Conservation (phyloP, 2,888 invertebrate species). For the Drosophila ochracea region DNA sequence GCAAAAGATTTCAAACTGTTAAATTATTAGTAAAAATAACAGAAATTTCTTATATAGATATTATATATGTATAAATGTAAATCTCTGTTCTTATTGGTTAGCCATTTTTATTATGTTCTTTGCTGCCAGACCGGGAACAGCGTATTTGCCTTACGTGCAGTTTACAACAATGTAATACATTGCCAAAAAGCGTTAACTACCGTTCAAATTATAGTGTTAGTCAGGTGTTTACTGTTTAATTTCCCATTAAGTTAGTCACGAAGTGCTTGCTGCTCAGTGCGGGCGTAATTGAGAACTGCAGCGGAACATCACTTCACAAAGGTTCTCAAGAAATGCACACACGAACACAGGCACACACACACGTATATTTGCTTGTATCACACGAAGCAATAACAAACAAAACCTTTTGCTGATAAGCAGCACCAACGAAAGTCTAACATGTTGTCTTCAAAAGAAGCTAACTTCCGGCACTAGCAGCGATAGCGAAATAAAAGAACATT, state of each 20-base stretch:
- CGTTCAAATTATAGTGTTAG: not conserved
- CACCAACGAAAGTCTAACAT: conserved; percentile 8
- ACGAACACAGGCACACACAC: not conserved
- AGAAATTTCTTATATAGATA: not conserved
- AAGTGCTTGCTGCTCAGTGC: not conserved
- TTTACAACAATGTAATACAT: not conserved
- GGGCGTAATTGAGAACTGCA: conserved; percentile 18
- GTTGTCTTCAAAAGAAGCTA: not conserved
- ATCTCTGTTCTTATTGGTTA: not conserved
- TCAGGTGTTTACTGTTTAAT: not conserved
- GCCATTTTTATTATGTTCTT: not conserved
- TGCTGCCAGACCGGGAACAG: not conserved
- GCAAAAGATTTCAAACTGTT: not conserved
- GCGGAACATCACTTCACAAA: not conserved
- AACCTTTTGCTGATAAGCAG: conserved; percentile 48
- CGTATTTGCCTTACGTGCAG: not conserved
- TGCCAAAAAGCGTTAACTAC: not conserved
- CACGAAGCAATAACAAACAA: conserved; percentile 47
- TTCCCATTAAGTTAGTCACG: not conserved
- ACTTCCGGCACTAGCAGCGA: conserved; percentile 34
- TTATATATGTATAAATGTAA: not conserved
- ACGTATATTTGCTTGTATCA: conserved; percentile 9
- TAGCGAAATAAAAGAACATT: conserved; percentile 15
- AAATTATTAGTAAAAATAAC: not conserved
- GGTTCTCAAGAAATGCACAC: not conserved